Base-by-base conservation (phyloP, 2,797 vertebrate species). In the Channa striata region DNA sequence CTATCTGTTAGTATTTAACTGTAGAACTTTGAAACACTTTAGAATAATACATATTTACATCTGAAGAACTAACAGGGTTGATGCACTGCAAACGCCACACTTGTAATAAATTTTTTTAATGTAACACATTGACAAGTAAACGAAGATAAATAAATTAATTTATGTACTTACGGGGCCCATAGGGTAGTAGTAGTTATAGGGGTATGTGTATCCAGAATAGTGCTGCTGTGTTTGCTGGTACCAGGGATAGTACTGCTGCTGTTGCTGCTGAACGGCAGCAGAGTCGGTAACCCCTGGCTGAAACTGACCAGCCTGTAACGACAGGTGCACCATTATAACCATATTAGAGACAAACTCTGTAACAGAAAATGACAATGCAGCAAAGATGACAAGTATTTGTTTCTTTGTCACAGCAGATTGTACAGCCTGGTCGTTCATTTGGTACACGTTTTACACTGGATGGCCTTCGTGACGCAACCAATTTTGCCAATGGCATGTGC, bases 131-230 rank as follows among this genome's bases (percentile, higher is more conserved):
- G 5, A 53, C 3, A 11, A 16, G 8, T 30, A 67, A 30, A 30
- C 6, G 6, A 4, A 4, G 4, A 30, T 30, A 30, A 30, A 30
- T 30, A 30, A 4, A 30, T 30, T 30, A 2, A 30, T 49, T 37
- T 63, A 1, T 59, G 44, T 59, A 92, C 92, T 91, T 83, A 93
- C 93, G 54, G 90, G 86, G 58, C 61, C 58, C 91, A 96, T 87
- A 14, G 69, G 85, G 61, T 96, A 96, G 80, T 96, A 97, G 79
- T 96, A 96, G 78, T 93, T 93, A 76, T 97, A 97, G 0, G 95
- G 93, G 47, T 97, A 98, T 11, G 93, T 50, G 21, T 97, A 97
- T 72, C 90, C 94, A 82, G 92, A 93, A 87, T 97, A 97, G 58
- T 95, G 94, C 73, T 95, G 93, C 67, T 92, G 92, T 70, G 91